Evolutionary conservation across 2,797 vertebrate species (phyloP).

Genomic region (Lates japonicus): DNA sequence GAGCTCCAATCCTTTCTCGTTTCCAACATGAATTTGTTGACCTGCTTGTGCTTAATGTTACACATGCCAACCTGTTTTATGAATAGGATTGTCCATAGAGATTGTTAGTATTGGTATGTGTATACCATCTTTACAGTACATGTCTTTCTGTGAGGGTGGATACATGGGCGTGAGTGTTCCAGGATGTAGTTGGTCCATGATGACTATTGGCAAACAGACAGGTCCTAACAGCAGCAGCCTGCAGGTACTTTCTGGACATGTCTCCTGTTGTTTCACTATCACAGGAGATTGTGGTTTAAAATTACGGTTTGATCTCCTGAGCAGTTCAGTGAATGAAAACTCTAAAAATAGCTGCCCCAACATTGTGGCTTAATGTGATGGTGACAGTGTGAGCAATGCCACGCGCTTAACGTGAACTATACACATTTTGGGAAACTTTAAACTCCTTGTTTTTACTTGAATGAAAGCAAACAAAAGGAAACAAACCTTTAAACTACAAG

Average conservation of each 20-base stretch:
- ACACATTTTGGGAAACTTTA: too few species aligned
- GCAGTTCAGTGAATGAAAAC: neutral
- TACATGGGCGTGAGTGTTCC: neutral
- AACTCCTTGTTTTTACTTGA: too few species aligned
- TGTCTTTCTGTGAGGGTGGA: neutral
- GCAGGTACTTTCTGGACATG: slow-evolving; percentile 13
- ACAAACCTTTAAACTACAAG: too few species aligned
- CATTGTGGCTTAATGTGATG: too few species aligned
- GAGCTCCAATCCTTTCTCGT: slow-evolving; percentile 12
- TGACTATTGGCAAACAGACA: slow-evolving; percentile 25
- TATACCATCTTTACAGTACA: neutral
- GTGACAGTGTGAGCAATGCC: too few species aligned
- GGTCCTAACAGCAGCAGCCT: slow-evolving; percentile 34
- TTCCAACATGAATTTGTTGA: slow-evolving; percentile 15
- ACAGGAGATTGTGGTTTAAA: neutral
- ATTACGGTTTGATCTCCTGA: neutral
- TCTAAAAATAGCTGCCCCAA: too few species aligned
- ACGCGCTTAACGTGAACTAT: too few species aligned
- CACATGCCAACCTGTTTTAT: slow-evolving; percentile 21
- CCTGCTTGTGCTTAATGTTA: slow-evolving; percentile 14
- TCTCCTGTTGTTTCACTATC: neutral
- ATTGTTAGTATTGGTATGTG: neutral
- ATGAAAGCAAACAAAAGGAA: too few species aligned
- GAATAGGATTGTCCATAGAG: too few species aligned
- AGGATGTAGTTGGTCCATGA: slow-evolving; percentile 18